Percentiles rank a stretch among this genome's conserved stretches.
Evolutionary conservation across 2,113 vertebrate species (phyloP).

Genomic region (Halcyon malimbica): DNA sequence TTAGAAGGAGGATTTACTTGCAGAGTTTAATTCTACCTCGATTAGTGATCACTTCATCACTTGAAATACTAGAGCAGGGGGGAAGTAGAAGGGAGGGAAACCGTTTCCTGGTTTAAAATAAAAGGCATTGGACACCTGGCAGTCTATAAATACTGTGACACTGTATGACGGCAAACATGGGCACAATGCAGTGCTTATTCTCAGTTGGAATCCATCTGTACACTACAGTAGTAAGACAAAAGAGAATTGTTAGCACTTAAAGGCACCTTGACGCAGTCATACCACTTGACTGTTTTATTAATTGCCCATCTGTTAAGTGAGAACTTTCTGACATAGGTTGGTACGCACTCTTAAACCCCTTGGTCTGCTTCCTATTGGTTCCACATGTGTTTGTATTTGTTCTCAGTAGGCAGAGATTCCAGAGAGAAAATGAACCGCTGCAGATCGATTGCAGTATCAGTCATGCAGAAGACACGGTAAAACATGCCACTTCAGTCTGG

Average conservation of each 20-base stretch:
- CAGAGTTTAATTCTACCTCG: slow-evolving; percentile 40
- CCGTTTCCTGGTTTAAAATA: slow-evolving; percentile 69
- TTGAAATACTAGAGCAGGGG: slow-evolving; percentile 45
- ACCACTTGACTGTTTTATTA: slow-evolving; percentile 79
- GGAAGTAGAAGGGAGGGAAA: slow-evolving; percentile 27
- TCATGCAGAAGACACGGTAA: slow-evolving; percentile 80
- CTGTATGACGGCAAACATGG: slow-evolving; percentile 29
- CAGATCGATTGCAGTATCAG: slow-evolving; percentile 82
- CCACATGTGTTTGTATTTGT: slow-evolving; percentile 87
- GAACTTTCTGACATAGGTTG: slow-evolving; percentile 78
- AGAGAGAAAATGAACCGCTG: slow-evolving; percentile 82
- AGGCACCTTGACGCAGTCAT: slow-evolving; percentile 77
- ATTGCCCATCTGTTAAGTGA: slow-evolving; percentile 83
- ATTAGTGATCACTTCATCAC: slow-evolving; percentile 56
- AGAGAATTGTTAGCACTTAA: slow-evolving; percentile 80
- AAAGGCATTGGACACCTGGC: slow-evolving; percentile 75
- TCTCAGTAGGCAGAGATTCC: slow-evolving; percentile 83
- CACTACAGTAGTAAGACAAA: slow-evolving; percentile 76
- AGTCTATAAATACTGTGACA: slow-evolving; percentile 69
- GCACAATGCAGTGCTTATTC: slow-evolving; percentile 76
- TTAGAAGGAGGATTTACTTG: slow-evolving; percentile 45
- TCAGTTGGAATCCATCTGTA: slow-evolving; percentile 73
- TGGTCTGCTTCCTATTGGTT: slow-evolving; percentile 85
- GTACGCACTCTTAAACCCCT: slow-evolving; percentile 74
- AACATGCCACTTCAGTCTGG: slow-evolving; percentile 65